phyloP scores from a whole-genome alignment of 2,888 invertebrate species.

The Nematopogon swammerdamellus region DNA sequence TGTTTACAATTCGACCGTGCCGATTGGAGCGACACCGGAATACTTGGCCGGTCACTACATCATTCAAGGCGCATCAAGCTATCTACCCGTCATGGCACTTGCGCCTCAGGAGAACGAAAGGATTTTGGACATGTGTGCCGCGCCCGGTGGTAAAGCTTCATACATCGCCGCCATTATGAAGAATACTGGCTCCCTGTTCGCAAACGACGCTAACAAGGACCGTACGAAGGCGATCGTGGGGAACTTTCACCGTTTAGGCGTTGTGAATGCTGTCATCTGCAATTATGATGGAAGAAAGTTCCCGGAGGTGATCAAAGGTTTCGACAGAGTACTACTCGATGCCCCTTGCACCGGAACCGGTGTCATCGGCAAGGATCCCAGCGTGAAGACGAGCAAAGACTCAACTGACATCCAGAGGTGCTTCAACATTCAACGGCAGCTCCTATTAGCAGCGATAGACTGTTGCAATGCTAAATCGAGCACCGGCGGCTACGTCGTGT shows the following conservation, averaged over 20 bases:
- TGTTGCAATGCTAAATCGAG: conserved; percentile 88
- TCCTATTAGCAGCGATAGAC: conserved; percentile 95
- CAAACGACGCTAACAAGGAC: conserved; percentile 92
- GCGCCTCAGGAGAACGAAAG: conserved; percentile 95
- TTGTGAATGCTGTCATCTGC: conserved; percentile 89
- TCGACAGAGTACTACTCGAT: conserved; percentile 93
- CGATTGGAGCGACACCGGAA: conserved; percentile 97
- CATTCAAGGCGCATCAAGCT: conserved; percentile 94
- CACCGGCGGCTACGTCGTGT: conserved; percentile 93
- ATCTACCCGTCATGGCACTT: conserved; percentile 96
- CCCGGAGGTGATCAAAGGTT: conserved; percentile 80
- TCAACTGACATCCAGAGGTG: conserved; percentile 87
- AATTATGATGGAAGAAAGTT: conserved; percentile 88
- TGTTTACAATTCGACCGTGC: conserved; percentile 93
- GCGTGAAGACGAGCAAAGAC: conserved; percentile 92
- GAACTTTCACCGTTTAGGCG: conserved; percentile 94
- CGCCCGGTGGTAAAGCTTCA: conserved; percentile 98
- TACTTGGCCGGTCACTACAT: conserved; percentile 98
- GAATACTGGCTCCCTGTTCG: conserved; percentile 93
- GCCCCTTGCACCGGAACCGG: conserved; percentile 99
- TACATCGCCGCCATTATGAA: conserved; percentile 98
- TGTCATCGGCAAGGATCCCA: conserved; percentile 95
- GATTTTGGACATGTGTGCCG: conserved; percentile 95
- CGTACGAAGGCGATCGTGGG: conserved; percentile 90
- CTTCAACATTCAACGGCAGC: conserved; percentile 87